Conservation (phyloP, 2,113 vertebrate species). For the Dromiciops gliroides region DNA sequence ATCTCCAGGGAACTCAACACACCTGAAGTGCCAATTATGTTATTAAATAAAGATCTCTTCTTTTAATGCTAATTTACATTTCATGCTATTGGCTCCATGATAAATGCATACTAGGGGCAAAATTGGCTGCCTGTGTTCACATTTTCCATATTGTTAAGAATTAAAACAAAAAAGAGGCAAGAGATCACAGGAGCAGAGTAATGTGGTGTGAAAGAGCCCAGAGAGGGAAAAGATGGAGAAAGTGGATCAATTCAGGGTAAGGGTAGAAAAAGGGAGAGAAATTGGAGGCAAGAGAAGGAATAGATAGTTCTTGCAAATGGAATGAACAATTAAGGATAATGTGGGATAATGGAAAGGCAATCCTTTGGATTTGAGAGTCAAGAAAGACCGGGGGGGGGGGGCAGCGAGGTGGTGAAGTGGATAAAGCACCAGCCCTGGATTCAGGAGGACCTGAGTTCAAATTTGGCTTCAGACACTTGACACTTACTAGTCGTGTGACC, state of each 20-base stretch:
- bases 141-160: slow-evolving; percentile 29
- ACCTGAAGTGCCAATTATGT: slow-evolving; percentile 57
- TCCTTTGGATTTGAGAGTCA: background rate
- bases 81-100: slow-evolving; percentile 60
- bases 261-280: background rate
- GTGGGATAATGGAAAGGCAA: background rate
- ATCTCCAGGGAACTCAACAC: slow-evolving; percentile 54
- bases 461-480: no score
- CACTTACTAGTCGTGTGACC: no score
- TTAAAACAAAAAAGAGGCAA: slow-evolving; percentile 29
- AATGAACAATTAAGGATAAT: background rate
- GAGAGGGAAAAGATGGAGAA: background rate
- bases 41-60: slow-evolving; percentile 64
- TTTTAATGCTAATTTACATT: slow-evolving; percentile 73
- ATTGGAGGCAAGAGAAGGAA: background rate
- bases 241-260: background rate
- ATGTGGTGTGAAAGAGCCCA: accelerated
- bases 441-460: no score
- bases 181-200: background rate
- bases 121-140: slow-evolving; percentile 39
- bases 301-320: background rate
- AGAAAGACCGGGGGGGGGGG: background rate
- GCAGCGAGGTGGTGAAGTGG: no score
- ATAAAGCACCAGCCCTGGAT: no score
- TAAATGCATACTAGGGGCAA: slow-evolving; percentile 30